Evolutionary conservation across 2,113 vertebrate genomes (phyloP).

Genomic region (Chionomys nivalis): DNA sequence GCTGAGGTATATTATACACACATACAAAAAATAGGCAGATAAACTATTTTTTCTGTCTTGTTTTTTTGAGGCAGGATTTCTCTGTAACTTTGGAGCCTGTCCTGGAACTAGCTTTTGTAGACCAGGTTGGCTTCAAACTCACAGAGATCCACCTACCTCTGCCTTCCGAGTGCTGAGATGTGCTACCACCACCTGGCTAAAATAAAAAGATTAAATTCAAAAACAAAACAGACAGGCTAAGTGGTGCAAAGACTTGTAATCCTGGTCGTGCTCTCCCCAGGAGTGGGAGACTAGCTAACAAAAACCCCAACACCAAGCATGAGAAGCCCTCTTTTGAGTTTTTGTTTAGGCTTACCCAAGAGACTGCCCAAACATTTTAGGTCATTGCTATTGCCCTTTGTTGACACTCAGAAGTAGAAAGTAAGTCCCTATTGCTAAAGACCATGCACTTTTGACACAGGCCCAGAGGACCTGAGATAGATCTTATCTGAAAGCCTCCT

Average conservation of each 20-base stretch:
- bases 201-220: neutral
- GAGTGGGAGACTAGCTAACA: neutral
- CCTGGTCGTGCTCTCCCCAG: neutral
- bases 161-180: neutral
- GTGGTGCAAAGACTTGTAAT: neutral
- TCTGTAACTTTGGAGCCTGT: neutral
- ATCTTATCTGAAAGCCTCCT: neutral
- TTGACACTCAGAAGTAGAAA: neutral
- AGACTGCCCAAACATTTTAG: neutral
- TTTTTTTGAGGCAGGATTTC: neutral
- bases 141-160: neutral
- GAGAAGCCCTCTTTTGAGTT: neutral
- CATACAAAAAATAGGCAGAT: neutral
- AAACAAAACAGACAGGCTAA: neutral
- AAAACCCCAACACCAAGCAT: neutral
- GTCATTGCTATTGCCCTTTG: neutral
- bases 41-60: no score
- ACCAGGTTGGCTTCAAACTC: neutral
- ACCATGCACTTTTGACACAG: neutral
- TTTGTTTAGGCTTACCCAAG: neutral
- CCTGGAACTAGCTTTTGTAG: neutral
- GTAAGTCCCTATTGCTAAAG: neutral
- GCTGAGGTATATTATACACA: neutral
- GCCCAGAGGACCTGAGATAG: neutral
- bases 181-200: neutral